Base-by-base conservation (phyloP, 2,888 invertebrate species). In the Mythimna loreyi region DNA sequence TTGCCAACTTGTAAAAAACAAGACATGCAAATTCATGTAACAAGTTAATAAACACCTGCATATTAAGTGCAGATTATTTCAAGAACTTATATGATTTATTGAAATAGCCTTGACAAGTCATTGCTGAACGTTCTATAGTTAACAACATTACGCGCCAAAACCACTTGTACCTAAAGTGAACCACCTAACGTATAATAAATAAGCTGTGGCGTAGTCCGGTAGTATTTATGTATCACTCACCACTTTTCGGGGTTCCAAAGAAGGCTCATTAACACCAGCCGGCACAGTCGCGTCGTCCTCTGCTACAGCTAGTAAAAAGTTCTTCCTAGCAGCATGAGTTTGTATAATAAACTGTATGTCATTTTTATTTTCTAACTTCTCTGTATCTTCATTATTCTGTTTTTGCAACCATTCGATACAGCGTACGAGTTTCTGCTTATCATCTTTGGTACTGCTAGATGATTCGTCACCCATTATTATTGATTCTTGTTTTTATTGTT, bases 341-440 rank as follows among this genome's bases (percentile, higher is more conserved):
- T 93, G 91, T 36, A 93, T 92, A 50, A 93, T 93, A 81, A 94
- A 95, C 80, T 94, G 92, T 74, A 94, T 93, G 82, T 95, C 94
- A 77, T 94, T 93, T 75, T 92, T 90, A 78, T 94, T 94, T 65
- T 91, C 92, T 47, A 91, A 82, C 69, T 92, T 93, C 67, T 92
- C 92, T 1, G 92, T 87, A 67, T 89, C 89, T 63, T 89, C 86
- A 67, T 89, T 91, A 67, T 94, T 93, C 75, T 96, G 96, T 75
- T 91, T 91, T 71, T 93, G 90, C 25, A 96, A 86, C 96, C 96
- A 96, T 74, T 94, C 92, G 79, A 91, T 77, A 75, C 96, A 95
- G 5, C 94, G 92, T 2, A 86, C 58, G 1, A 92, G 66, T 78
- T 87, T 90, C 1, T 76, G 49, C 75, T 90, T 89, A 64, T 66